Evolutionary conservation across 2,888 invertebrate species (phyloP).

Genomic region (Cheilosia variabilis): DNA sequence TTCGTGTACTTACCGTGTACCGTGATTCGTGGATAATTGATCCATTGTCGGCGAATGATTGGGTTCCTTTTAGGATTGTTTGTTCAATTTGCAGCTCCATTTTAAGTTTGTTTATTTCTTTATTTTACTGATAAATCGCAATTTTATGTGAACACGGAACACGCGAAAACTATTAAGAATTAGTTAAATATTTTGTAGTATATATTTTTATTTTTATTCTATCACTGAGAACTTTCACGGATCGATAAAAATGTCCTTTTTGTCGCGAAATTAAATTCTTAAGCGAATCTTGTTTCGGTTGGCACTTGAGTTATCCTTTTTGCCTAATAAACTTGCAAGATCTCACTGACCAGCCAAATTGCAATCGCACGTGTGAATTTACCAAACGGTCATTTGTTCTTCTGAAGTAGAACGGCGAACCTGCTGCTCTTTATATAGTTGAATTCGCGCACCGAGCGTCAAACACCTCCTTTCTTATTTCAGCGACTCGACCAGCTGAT

Average conservation of each 20-base stretch:
- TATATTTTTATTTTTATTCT: neutral
- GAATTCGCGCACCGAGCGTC: slow-evolving; percentile 46
- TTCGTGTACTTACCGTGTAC: slow-evolving; percentile 81
- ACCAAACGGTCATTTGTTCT: slow-evolving; percentile 67
- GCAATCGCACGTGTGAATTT: slow-evolving; percentile 61
- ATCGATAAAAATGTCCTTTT: slow-evolving; percentile 15
- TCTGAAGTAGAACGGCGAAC: slow-evolving; percentile 67
- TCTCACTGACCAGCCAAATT: slow-evolving; percentile 48
- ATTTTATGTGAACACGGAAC: slow-evolving; percentile 25
- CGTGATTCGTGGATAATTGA: slow-evolving; percentile 80
- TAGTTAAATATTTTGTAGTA: neutral
- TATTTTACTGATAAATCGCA: slow-evolving; percentile 19
- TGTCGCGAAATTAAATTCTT: neutral
- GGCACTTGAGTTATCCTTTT: slow-evolving; percentile 36
- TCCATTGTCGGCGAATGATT: slow-evolving; percentile 78
- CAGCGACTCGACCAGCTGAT: slow-evolving; percentile 55
- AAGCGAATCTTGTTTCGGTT: slow-evolving; percentile 20
- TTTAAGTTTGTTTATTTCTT: slow-evolving; percentile 48
- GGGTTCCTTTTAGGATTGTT: slow-evolving; percentile 78
- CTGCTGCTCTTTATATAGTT: slow-evolving; percentile 70
- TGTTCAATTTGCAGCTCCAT: slow-evolving; percentile 82
- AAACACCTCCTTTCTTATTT: slow-evolving; percentile 61
- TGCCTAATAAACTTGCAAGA: slow-evolving; percentile 11
- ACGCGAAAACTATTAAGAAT: slow-evolving; percentile 19
- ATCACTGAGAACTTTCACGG: slow-evolving; percentile 16